These are phyloP conservation scores for Drosophila bocqueti DNA, from an alignment of 1,140 invertebrate species.

Conservation along the genomic window DNA sequence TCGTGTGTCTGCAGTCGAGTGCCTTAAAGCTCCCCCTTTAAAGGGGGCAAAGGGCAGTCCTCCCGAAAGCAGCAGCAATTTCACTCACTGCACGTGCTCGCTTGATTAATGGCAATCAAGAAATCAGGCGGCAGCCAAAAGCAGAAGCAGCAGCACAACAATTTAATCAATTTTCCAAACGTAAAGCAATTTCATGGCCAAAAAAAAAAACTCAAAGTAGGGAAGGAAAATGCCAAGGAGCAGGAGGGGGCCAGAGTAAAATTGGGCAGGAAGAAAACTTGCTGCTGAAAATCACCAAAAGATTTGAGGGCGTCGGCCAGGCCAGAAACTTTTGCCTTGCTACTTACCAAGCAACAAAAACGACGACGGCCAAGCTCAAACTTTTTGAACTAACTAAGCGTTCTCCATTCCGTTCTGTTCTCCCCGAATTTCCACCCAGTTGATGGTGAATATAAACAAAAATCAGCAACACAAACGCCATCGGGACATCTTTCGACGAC, in stretches of 20 bases:
- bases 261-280: constrained; percentile 65
- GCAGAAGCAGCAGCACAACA: constrained; percentile 60
- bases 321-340: constrained; percentile 65
- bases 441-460: constrained; percentile 85
- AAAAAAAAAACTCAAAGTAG: constrained; percentile 24
- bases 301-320: constrained; percentile 55
- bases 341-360: constrained; percentile 63
- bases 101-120: constrained; percentile 81
- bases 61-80: constrained; percentile 28
- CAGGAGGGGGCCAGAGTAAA: constrained; percentile 22
- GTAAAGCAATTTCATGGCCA: constrained; percentile 73
- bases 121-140: constrained; percentile 59
- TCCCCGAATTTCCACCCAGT: constrained; percentile 54
- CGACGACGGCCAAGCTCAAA: constrained; percentile 44
- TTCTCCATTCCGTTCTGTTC: constrained; percentile 32
- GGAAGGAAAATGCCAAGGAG: constrained; percentile 20
- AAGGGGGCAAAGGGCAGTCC: constrained; percentile 8
- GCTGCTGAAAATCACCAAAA: constrained; percentile 68
- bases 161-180: constrained; percentile 81
- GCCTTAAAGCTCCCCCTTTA: constrained; percentile 23
- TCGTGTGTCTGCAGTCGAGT: constrained; percentile 71
- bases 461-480: constrained; percentile 85
- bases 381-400: constrained; percentile 68
- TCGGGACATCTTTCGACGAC: constrained; percentile 84
- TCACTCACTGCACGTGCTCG: constrained; percentile 53